phyloP scores from a whole-genome alignment of 2,797 vertebrate genomes.

The Myoxocephalus aenaeus region DNA sequence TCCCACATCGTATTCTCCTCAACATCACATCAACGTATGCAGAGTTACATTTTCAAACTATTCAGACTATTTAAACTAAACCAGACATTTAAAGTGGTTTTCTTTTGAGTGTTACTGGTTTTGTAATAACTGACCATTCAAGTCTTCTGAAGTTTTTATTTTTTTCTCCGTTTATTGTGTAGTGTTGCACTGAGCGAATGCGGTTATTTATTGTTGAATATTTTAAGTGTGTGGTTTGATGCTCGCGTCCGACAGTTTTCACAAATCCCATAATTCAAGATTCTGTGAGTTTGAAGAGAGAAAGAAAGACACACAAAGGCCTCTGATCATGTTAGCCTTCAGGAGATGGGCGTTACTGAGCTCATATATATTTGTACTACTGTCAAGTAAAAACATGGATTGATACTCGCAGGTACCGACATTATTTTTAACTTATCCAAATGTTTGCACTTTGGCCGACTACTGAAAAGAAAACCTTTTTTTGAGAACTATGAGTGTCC shows the following conservation, averaged over 20 bases:
- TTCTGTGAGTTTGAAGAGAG: neutral
- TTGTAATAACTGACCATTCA: neutral
- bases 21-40: neutral
- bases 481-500: slow-evolving; percentile 18
- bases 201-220: slow-evolving; percentile 67
- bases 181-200: slow-evolving; percentile 62
- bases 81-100: slow-evolving; percentile 1
- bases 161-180: slow-evolving; percentile 32
- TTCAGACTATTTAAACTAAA: slow-evolving; percentile 6
- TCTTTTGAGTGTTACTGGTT: slow-evolving; percentile 4
- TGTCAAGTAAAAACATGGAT: slow-evolving; percentile 5
- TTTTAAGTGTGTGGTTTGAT: slow-evolving; percentile 6
- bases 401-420: slow-evolving; percentile 1
- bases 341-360: slow-evolving; percentile 14
- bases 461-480: slow-evolving; percentile 31
- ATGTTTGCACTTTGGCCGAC: slow-evolving; percentile 62
- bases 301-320: neutral
- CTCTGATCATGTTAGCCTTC: neutral
- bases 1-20: neutral
- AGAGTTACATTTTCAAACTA: slow-evolving; percentile 2
- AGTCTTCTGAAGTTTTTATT: neutral
- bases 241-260: neutral
- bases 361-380: slow-evolving; percentile 26
- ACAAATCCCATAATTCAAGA: neutral
- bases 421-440: slow-evolving; percentile 13